Base-by-base conservation (phyloP, 1,140 invertebrate species). In the Sipha flava region DNA sequence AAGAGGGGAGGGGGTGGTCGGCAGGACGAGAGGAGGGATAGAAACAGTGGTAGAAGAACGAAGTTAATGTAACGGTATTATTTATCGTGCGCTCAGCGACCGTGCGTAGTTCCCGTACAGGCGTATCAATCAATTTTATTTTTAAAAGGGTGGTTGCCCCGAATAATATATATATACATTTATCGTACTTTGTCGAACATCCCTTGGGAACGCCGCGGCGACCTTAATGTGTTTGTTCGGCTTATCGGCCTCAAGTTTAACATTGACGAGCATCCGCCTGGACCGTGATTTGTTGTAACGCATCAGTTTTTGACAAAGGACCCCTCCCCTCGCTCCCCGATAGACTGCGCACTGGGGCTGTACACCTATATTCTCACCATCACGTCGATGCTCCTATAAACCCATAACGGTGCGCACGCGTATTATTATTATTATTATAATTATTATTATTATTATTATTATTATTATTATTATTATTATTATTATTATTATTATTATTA, bases 161-260 rank as follows among this genome's bases (percentile, higher is more conserved):
- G 29, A 70, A 70, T 45, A 52, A 34, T 52, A 52, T n/a, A 40
- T 34, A n/a, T n/a, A n/a, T n/a, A n/a, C n/a, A n/a, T n/a, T n/a
- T n/a, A 73, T 52, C 29, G 47, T 54, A 73, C 47, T 52, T 54
- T 73, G 31, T 29, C 26, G 45, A 49, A 72, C 26, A 31, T 73
- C 29, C 70, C 47, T 73, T 0, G 70, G 70, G 29, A 52, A 34
- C n/a, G 12, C 18, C 23, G 29, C 26, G 21, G 40, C 14, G 9
- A 49, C 43, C 66, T 70, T 70, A 70, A 70, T 70, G 66, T 70
- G 66, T 70, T 70, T 70, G 66, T 70, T 70, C 66, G 40, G 66
- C 66, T 70, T 70, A 70, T 70, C 66, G 43, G 66, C 21, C 43
- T 45, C 16, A 23, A 59, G 43, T 43, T 47, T 70, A 70, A 70